Base-by-base conservation (phyloP, 2,888 invertebrate genomes). In the Stenodema calcarata region DNA sequence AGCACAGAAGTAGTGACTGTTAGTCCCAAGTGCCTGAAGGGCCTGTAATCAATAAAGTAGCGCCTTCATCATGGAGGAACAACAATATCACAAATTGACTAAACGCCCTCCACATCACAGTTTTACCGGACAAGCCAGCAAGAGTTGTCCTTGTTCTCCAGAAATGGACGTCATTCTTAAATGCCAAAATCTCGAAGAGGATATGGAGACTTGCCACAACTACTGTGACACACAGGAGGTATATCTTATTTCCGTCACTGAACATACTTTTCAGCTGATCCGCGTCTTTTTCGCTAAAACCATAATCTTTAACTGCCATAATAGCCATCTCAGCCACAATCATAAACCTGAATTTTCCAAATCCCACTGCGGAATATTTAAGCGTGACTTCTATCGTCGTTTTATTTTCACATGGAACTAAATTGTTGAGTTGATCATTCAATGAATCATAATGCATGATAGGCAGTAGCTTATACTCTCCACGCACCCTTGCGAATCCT, bases 221-320 rank as follows among this genome's bases (percentile, higher is more conserved):
- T 89, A 99, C 94, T 0, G 99, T 99, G 85, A 96, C 94, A 89
- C 96, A 95, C 70, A 99, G 92, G 87, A 99, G 93, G 91, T 97
- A 97, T 69, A 99, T 93, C 91, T 98, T 99, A 0, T 98, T 99
- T 30, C 76, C 76, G 90, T 99, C 99, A 0, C 97, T 96, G 92
- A 99, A 98, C 89, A 99, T 96, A 81, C 97, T 96, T 91, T 99
- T 99, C 0, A 98, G 95, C 92, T 99, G 99, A 92, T 99, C 99
- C 47, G 98, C 93, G 92, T 99, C 99, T 91, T 98, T 98, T 87
- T 95, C 95, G 50, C 95, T 95, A 90, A 99, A 99, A 7, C 98
- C 98, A 83, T 97, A 92, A n/a, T 92, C 90, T 79, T 94, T 92
- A 89, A 97, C 93, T 81, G 94, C 94, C 23, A 93, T 92, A 89